Conservation (phyloP, 2,888 invertebrate genomes). For the Agrilus mali region DNA sequence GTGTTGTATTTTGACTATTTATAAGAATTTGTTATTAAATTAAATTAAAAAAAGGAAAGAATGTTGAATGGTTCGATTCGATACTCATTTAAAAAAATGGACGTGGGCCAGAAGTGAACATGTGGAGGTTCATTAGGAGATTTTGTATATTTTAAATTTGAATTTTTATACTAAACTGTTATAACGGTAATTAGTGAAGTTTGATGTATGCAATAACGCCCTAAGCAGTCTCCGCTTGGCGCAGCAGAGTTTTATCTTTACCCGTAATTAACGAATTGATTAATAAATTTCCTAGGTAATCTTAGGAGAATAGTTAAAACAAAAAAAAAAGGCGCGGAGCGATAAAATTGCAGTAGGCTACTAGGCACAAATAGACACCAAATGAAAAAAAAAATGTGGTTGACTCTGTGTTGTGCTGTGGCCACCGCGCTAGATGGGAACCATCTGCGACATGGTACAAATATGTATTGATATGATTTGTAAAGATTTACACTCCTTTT, state of each 20-base stretch:
- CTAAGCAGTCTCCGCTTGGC: slow-evolving; percentile 20
- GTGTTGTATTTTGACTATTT: no score
- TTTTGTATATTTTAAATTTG: slow-evolving; percentile 40
- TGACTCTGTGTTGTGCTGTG: slow-evolving; percentile 8
- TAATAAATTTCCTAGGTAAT: slow-evolving; percentile 32
- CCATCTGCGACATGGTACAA: slow-evolving; percentile 37
- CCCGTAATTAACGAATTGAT: slow-evolving; percentile 18
- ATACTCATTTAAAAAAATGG: no score
- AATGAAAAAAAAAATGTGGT: background rate
- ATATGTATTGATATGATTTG: slow-evolving; percentile 35
- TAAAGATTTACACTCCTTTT: slow-evolving; percentile 37
- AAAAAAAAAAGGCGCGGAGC: slow-evolving; percentile 27
- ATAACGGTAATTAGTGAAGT: slow-evolving; percentile 36
- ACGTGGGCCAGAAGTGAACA: no score
- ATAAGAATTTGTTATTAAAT: no score
- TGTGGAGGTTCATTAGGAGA: slow-evolving; percentile 27
- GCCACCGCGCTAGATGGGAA: slow-evolving; percentile 17
- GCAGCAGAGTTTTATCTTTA: slow-evolving; percentile 30
- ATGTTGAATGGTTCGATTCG: no score
- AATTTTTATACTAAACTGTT: slow-evolving; percentile 40
- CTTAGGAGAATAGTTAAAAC: slow-evolving; percentile 16
- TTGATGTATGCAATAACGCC: slow-evolving; percentile 36
- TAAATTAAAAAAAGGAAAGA: no score
- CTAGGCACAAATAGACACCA: background rate
- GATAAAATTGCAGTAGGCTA: slow-evolving; percentile 20